A percentile compares a stretch with the other conserved stretches of the same genome.
Conservation (phyloP, 2,113 vertebrate species). For the Mohoua ochrocephala region DNA sequence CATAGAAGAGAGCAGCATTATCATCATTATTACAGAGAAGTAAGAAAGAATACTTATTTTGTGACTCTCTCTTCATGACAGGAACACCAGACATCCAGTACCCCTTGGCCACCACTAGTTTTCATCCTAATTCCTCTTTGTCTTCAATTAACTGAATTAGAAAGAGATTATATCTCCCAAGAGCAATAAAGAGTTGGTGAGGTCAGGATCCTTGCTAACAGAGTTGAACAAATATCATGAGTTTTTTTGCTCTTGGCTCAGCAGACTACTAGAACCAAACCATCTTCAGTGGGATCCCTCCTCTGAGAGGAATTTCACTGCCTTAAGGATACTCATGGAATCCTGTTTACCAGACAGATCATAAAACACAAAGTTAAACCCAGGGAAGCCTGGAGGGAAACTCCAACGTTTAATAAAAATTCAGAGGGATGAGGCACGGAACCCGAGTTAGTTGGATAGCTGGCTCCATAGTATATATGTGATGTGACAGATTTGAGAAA, state of each 20-base stretch:
- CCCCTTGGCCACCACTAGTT: not conserved
- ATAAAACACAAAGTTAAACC: not conserved
- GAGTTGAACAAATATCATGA: accelerated
- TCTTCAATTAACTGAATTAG: not conserved
- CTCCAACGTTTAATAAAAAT: not conserved
- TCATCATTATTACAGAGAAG: not conserved
- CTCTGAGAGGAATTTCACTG: not conserved
- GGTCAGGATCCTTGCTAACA: not conserved
- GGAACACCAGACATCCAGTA: not conserved
- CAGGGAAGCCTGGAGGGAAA: not conserved
- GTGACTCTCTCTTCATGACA: not conserved
- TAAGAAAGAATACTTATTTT: not conserved
- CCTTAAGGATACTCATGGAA: not conserved
- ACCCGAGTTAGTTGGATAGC: not conserved
- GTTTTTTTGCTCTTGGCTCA: not conserved
- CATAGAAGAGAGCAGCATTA: not conserved
- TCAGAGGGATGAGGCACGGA: not conserved
- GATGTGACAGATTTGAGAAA: not conserved
- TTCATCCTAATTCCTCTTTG: not conserved
- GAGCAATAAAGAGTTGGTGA: not conserved
- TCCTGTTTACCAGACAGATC: not conserved
- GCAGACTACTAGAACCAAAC: not conserved
- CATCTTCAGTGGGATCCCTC: not conserved
- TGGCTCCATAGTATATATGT: not conserved
- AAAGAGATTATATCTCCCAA: not conserved